Conservation (phyloP, 2,797 vertebrate species). For the Podarcis siculus region DNA sequence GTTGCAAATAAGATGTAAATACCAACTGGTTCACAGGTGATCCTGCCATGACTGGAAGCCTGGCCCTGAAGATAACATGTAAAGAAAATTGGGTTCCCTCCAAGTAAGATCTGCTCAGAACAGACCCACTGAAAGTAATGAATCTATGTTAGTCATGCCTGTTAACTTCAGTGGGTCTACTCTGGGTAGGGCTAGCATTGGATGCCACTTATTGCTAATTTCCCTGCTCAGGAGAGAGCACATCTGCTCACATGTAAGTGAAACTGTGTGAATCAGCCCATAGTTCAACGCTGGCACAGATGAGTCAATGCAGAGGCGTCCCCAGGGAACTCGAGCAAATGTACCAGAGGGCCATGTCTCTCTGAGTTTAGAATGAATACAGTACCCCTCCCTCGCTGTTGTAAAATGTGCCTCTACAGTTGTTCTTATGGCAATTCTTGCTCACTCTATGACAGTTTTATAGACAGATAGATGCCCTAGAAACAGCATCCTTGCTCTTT, state of each 20-base stretch:
- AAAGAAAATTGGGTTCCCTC: no score
- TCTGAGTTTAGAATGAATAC: not conserved
- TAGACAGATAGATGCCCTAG: slow-evolving; percentile 32
- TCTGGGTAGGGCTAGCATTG: no score
- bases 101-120: no score
- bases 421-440: not conserved
- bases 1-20: not conserved
- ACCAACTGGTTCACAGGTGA: not conserved
- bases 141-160: no score
- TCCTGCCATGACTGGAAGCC: not conserved
- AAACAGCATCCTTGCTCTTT: slow-evolving; percentile 42
- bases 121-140: no score
- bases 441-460: fast-evolving
- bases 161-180: no score
- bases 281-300: not conserved
- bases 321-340: not conserved
- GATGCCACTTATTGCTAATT: not conserved
- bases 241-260: not conserved
- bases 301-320: not conserved
- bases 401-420: not conserved
- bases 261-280: not conserved
- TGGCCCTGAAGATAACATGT: not conserved
- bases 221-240: not conserved
- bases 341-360: not conserved
- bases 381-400: not conserved